Percentiles rank a stretch among this genome's conserved stretches.
phyloP scores from a whole-genome alignment of 2,888 invertebrate species.

The Periphyllus acericola region DNA sequence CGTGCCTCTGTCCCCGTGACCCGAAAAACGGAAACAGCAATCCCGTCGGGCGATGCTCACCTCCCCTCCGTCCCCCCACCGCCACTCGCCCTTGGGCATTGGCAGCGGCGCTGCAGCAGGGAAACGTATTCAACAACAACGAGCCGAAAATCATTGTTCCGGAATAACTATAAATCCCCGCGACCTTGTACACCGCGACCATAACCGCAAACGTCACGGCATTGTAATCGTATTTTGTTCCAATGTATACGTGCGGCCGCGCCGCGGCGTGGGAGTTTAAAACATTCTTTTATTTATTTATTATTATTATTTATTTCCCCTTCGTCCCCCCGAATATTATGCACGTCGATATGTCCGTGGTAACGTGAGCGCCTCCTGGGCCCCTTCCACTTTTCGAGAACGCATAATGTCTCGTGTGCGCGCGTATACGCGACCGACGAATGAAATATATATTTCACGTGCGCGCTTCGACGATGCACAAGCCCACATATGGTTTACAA shows the following conservation, averaged over 20 bases:
- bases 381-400: not conserved
- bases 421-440: too few relatives aligned
- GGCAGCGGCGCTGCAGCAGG: too few relatives aligned
- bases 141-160: constrained; percentile 51
- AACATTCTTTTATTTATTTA: constrained; percentile 40
- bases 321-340: not conserved
- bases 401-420: not conserved
- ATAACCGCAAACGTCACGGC: constrained; percentile 38
- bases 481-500: too few relatives aligned
- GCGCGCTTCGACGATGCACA: too few relatives aligned
- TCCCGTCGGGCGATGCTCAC: not conserved
- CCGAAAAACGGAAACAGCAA: constrained; percentile 42
- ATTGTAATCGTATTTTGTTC: constrained; percentile 42
- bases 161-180: constrained; percentile 38
- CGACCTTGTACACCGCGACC: not conserved
- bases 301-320: not conserved
- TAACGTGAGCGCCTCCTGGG: too few relatives aligned
- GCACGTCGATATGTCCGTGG: not conserved
- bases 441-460: too few relatives aligned
- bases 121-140: constrained; percentile 11
- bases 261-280: not conserved
- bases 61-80: too few relatives aligned
- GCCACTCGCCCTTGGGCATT: not conserved
- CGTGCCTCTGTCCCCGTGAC: not conserved
- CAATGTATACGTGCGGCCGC: not conserved